Percentiles rank a stretch among this genome's conserved stretches.
Evolutionary conservation across 2,113 vertebrate species (phyloP).

Genomic region (Anguilla rostrata): DNA sequence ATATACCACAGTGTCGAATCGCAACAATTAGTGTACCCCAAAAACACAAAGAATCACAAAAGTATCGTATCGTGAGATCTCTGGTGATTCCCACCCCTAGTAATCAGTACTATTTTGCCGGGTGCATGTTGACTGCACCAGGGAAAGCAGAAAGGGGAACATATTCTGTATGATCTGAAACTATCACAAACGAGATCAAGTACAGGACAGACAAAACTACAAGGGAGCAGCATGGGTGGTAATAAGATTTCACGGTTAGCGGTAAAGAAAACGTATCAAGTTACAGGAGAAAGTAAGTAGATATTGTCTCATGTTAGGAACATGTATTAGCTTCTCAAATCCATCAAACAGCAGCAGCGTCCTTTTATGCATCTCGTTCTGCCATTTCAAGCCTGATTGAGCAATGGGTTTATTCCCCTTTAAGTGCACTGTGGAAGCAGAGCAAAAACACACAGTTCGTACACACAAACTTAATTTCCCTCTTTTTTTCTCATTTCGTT

Average conservation of each 20-base stretch:
- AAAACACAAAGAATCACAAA: too few relatives aligned
- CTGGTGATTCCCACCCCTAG: too few relatives aligned
- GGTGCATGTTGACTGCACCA: too few relatives aligned
- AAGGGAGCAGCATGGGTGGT: too few relatives aligned
- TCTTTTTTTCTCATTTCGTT: slow-evolving; percentile 59
- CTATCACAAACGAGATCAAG: too few relatives aligned
- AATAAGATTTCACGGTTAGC: background rate
- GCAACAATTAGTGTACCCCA: too few relatives aligned
- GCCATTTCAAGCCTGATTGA: background rate
- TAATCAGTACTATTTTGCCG: too few relatives aligned
- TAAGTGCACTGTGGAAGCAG: slow-evolving; percentile 40
- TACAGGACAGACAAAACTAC: too few relatives aligned
- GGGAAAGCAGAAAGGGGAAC: too few relatives aligned
- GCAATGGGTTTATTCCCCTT: background rate
- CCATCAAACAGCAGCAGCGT: background rate
- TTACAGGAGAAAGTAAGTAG: background rate
- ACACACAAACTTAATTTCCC: slow-evolving; percentile 66
- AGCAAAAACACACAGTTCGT: slow-evolving; percentile 50
- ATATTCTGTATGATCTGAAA: too few relatives aligned
- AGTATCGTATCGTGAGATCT: too few relatives aligned
- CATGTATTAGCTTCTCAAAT: background rate
- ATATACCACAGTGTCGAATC: too few relatives aligned
- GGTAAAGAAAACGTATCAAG: background rate
- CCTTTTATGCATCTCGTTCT: background rate
- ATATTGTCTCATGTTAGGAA: background rate